Evolutionary conservation across 2,888 invertebrate species (phyloP).

Genomic region (Cabera pusaria): DNA sequence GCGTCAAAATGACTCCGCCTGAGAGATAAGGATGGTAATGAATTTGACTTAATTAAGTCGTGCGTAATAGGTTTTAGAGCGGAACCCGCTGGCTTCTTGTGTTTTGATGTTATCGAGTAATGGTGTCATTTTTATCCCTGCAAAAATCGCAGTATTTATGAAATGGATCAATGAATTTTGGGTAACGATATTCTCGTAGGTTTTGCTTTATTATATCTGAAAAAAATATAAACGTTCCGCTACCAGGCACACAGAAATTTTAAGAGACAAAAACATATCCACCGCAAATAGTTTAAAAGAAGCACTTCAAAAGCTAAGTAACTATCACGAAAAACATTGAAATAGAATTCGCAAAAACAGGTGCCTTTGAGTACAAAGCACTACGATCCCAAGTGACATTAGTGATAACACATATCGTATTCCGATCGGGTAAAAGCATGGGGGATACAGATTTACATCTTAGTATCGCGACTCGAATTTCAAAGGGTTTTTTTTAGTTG

Average conservation of each 20-base stretch:
- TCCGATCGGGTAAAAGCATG: conserved; percentile 77
- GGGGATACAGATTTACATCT: conserved; percentile 76
- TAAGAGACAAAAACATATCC: too few species aligned
- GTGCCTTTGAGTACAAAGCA: conserved; percentile 79
- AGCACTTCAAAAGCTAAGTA: conserved; percentile 13
- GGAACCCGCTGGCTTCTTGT: conserved; percentile 56
- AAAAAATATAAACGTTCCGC: too few species aligned
- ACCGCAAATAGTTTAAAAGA: too few species aligned
- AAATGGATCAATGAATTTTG: too few species aligned
- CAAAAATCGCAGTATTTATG: too few species aligned
- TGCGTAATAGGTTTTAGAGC: conserved; percentile 59
- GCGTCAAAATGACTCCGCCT: conserved; percentile 59
- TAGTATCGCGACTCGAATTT: conserved; percentile 70
- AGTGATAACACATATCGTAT: conserved; percentile 77
- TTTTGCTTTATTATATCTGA: too few species aligned
- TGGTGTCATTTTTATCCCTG: conserved; percentile 15
- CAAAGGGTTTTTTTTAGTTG: conserved; percentile 71
- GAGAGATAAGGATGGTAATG: conserved; percentile 63
- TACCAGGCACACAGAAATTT: too few species aligned
- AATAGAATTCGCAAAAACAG: conserved; percentile 48
- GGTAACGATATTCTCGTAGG: too few species aligned
- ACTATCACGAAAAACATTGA: conserved; percentile 28
- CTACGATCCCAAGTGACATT: conserved; percentile 78
- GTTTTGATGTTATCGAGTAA: conserved; percentile 29
- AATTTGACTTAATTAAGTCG: conserved; percentile 58